Evolutionary conservation across 2,888 invertebrate species (phyloP), one percentile per base, ranked within the genome.

Genomic region (Drosophila anomelani): DNA sequence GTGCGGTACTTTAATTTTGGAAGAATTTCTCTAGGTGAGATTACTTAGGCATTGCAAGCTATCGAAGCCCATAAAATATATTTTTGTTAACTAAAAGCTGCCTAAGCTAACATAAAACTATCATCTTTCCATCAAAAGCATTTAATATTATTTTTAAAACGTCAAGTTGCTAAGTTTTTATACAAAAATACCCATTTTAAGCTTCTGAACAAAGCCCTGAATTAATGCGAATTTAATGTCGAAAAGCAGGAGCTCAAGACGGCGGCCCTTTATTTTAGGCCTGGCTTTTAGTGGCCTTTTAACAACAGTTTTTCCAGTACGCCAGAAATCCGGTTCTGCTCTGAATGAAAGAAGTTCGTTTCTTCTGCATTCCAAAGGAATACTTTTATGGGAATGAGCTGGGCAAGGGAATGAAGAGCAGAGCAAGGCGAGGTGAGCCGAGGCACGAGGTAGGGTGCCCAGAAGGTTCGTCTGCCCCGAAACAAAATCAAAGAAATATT

Each of bases 311-410:
- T 66, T 66, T 51, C 17, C 62, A 62, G 49, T 64, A 20, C 26
- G n/a, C 8, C 23, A 51, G 73, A 51, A 69, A 73, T 62, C 70
- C 56, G 68, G 68, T 68, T 68, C 39, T 46, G 67, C 23, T n/a
- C 67, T 62, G 62, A 72, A 69, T 73, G 62, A 71, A 69, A 68
- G 41, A 68, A 47, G 36, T 56, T 69, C 17, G 44, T 49, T 56
- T 69, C 56, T 56, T 69, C 57, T 36, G 57, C 68, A 68, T 68
- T 68, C 56, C 68, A 23, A 41, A 69, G 57, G 47, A 26, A 69
- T 56, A 36, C 47, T 56, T 68, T 56, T 47, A 57, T 56, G 47
- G 47, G 47, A 20, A 47, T 36, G 26, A 36, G 20, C 47, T 36
- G 34, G 4, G 29, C 26, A 17, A 17, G 44, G 32, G 34, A 15